Evolutionary conservation across 1,140 invertebrate genomes (phyloP).

Genomic region (Procambarus clarkii): DNA sequence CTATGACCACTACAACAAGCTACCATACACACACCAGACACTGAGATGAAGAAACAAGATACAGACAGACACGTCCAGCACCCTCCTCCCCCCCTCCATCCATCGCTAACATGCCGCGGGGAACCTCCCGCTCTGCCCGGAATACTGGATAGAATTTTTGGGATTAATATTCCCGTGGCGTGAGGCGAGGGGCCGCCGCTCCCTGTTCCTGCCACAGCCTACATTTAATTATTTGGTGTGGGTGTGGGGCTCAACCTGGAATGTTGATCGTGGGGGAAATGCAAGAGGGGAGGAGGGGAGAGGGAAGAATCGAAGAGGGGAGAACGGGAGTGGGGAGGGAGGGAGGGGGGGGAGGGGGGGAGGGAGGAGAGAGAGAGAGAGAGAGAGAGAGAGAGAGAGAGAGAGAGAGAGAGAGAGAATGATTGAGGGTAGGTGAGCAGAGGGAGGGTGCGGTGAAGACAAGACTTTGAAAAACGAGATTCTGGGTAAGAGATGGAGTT

Average conservation of each 20-base stretch:
- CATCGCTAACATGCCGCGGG: too few species aligned
- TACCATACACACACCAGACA: too few species aligned
- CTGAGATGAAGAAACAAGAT: too few species aligned
- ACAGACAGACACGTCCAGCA: too few species aligned
- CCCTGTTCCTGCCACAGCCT: background rate
- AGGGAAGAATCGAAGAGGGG: background rate
- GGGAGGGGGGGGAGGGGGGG: background rate
- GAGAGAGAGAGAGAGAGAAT: background rate
- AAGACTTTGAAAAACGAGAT: too few species aligned
- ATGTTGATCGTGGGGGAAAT: background rate
- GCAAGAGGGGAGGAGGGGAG: background rate
- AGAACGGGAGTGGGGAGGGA: background rate
- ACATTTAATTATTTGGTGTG: constrained; percentile 11
- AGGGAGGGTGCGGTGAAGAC: too few species aligned
- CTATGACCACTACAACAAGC: too few species aligned
- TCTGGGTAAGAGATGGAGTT: too few species aligned
- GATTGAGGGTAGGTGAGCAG: background rate
- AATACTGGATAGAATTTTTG: background rate
- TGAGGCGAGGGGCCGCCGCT: background rate
- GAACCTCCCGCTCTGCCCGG: background rate
- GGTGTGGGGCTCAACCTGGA: background rate
- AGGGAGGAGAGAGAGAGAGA: background rate
- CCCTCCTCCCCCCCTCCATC: too few species aligned
- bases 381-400: background rate
- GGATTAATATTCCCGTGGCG: background rate